Percentiles rank a stretch among this genome's conserved stretches.
Evolutionary conservation across 2,888 invertebrate genomes (phyloP).

Genomic region (Trachelus stipa): DNA sequence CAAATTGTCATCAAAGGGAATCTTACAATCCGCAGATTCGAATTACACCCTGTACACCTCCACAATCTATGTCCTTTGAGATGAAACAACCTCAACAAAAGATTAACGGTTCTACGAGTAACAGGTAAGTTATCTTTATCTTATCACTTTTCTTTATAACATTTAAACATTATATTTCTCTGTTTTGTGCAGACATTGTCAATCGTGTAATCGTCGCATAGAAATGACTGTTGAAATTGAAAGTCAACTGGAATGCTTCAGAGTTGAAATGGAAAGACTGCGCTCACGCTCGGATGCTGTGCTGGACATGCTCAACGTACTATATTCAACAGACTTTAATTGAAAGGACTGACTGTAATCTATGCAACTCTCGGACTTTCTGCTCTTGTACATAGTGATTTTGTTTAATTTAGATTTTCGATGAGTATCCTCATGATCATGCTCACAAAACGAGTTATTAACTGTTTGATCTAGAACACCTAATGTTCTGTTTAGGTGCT

Average conservation of each 20-base stretch:
- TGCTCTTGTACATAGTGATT: neutral
- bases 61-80: constrained; percentile 5
- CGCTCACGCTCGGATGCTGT: constrained; percentile 53
- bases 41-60: constrained; percentile 25
- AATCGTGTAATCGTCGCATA: constrained; percentile 39
- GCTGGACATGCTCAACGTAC: constrained; percentile 51
- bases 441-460: neutral
- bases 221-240: constrained; percentile 38
- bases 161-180: neutral
- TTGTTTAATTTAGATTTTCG: neutral
- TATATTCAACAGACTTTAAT: constrained; percentile 30
- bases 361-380: neutral
- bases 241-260: constrained; percentile 52
- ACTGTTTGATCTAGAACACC: neutral
- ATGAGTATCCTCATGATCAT: neutral
- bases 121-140: neutral
- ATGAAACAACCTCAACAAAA: neutral
- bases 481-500: neutral
- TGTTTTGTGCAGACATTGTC: constrained; percentile 40
- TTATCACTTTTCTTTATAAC: neutral
- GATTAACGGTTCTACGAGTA: neutral
- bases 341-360: constrained; percentile 10
- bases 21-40: constrained; percentile 27
- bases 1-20: neutral
- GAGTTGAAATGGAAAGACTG: constrained; percentile 52